Evolutionary conservation across 2,113 vertebrate genomes (phyloP).

Genomic region (Coreoperca whiteheadi): DNA sequence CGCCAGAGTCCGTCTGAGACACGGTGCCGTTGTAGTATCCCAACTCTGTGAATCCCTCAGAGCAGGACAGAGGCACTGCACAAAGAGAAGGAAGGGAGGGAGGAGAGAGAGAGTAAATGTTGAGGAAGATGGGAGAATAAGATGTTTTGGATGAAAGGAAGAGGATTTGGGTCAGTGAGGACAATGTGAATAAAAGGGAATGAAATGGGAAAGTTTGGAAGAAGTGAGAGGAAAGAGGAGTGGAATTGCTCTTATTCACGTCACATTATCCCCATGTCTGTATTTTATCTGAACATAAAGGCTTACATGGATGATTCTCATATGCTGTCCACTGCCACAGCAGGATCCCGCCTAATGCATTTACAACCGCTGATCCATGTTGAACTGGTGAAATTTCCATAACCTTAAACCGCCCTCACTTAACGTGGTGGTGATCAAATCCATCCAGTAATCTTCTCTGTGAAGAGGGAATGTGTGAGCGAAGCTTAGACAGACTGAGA

Average conservation of each 20-base stretch:
- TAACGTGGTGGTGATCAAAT: slow-evolving; percentile 29
- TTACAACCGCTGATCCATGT: slow-evolving; percentile 42
- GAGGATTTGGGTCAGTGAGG: slow-evolving; percentile 52
- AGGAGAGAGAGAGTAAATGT: background rate
- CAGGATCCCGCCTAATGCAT: slow-evolving; percentile 47
- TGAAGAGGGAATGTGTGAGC: slow-evolving; percentile 24
- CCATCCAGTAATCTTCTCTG: slow-evolving; percentile 47
- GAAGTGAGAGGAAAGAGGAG: slow-evolving; percentile 21
- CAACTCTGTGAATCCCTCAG: slow-evolving; percentile 84
- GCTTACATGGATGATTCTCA: slow-evolving; percentile 50
- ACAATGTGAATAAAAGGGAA: slow-evolving; percentile 38
- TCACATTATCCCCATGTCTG: slow-evolving; percentile 63
- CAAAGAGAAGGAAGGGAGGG: background rate
- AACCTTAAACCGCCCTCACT: slow-evolving; percentile 29
- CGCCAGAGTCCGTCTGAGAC: slow-evolving; percentile 88
- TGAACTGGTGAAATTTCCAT: slow-evolving; percentile 32
- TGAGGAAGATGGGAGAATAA: slow-evolving; percentile 41
- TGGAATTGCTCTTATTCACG: slow-evolving; percentile 40
- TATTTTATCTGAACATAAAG: slow-evolving; percentile 59
- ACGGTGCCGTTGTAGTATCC: slow-evolving; percentile 92
- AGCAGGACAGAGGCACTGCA: slow-evolving; percentile 86
- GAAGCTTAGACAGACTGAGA: slow-evolving; percentile 39
- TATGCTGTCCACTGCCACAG: slow-evolving; percentile 13
- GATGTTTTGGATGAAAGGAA: slow-evolving; percentile 49
- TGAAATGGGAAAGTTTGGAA: slow-evolving; percentile 31